Percentiles rank a stretch among this genome's conserved stretches.
These are phyloP conservation scores for Ophiodon elongatus DNA, from an alignment of 2,113 vertebrate species.

Conservation along the genomic window DNA sequence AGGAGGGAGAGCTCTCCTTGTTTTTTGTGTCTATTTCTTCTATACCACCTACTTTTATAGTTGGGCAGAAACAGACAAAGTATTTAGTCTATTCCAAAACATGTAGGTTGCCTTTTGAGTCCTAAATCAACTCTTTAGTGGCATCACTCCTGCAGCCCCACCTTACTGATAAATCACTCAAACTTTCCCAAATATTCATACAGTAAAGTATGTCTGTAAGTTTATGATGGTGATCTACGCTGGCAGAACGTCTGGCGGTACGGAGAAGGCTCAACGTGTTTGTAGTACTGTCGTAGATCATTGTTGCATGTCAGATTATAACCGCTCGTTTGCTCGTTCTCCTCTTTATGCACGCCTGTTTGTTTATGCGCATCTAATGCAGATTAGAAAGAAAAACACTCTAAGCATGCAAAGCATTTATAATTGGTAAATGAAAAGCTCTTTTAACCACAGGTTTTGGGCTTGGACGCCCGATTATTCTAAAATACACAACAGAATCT, in stretches of 20 bases:
- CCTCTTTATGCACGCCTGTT: neutral
- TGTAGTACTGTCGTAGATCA: neutral
- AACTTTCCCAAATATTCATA: neutral
- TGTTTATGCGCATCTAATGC: neutral
- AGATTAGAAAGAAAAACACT: neutral
- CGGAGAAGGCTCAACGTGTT: neutral
- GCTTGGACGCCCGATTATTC: neutral
- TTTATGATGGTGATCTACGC: neutral
- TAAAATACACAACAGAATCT: neutral
- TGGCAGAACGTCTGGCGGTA: neutral
- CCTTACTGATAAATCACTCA: neutral
- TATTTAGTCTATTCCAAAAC: neutral
- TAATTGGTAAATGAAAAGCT: neutral
- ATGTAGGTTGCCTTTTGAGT: neutral
- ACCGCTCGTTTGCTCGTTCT: neutral
- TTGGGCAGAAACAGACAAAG: neutral
- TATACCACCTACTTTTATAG: conserved; percentile 15
- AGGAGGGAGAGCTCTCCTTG: conserved; percentile 26
- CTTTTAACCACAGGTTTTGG: neutral
- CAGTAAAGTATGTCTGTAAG: neutral
- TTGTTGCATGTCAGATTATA: neutral
- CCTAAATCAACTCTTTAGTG: neutral
- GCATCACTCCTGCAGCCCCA: neutral
- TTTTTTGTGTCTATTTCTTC: conserved; percentile 41
- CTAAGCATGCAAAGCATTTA: neutral